These are phyloP conservation scores for Pelusios castaneus DNA, from an alignment of 2,113 vertebrate species.

Conservation along the genomic window DNA sequence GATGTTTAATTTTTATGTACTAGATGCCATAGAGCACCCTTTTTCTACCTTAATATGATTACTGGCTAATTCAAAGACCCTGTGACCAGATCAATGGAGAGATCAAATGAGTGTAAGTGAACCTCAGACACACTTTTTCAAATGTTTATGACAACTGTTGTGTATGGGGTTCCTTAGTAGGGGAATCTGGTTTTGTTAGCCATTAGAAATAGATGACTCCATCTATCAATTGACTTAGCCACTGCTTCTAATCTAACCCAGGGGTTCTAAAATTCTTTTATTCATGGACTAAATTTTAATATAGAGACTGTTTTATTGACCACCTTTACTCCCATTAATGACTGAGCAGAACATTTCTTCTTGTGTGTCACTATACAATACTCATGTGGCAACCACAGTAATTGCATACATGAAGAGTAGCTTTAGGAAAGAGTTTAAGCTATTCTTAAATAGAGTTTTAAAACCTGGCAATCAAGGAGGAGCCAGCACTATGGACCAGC, in stretches of 20 bases:
- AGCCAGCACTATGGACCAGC: rapidly evolving
- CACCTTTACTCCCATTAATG: neutral
- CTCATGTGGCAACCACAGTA: neutral
- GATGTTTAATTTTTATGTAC: neutral
- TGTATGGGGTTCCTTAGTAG: neutral
- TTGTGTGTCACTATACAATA: neutral
- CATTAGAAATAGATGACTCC: neutral
- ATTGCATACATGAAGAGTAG: neutral
- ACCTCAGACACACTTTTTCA: neutral
- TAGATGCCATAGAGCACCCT: neutral
- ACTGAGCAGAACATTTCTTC: neutral
- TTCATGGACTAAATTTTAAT: neutral
- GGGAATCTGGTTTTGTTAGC: neutral
- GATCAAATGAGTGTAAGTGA: neutral
- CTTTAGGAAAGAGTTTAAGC: neutral
- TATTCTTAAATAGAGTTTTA: neutral
- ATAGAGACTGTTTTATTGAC: neutral
- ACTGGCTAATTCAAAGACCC: neutral
- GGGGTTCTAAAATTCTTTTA: neutral
- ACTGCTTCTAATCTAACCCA: neutral
- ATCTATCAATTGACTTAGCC: neutral
- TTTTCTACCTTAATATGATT: too few species aligned
- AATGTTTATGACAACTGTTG: neutral
- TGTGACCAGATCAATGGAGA: neutral
- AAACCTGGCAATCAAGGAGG: neutral